Evolutionary conservation across 2,113 vertebrate genomes (phyloP), one percentile per base, ranked within the genome.

Genomic region (Craseonycteris thonglongyai): DNA sequence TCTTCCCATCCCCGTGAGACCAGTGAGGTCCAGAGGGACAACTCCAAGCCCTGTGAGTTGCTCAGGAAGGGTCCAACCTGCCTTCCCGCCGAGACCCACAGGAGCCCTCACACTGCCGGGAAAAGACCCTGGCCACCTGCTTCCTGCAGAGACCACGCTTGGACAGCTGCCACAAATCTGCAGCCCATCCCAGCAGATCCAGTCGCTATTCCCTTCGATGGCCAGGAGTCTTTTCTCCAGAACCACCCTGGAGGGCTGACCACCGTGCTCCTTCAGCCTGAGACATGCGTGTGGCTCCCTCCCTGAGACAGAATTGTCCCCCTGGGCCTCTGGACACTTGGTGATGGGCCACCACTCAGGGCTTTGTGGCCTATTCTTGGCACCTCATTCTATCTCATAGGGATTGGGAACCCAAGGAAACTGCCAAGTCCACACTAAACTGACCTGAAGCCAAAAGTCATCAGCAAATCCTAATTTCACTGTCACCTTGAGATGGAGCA

Each of bases 381-480:
- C 30, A 66, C 30, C 59, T 72, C 74, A 24, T 84, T 83, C 83
- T 84, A 79, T 59, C 69, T 58, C 88, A 69, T 11, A 65, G 56
- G 24, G 47, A 79, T 1, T 54, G 42, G 76, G 63, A 90, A 76
- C 49, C 28, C 16, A 54, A 24, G 35, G 42, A 82, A 78, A 49
- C 33, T 61, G 68, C 72, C 68, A 94, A 81, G 61, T 61, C 49
- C 92, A 58, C 21, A 15, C 38, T 61, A 24, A 40, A 40, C 84
- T 86, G 78, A 82, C 21, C 49, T 33, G 30, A 61, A 66, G 33
- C 72, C 58, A 51, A 38, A 89, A 54, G 74, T 78, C 88, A 88
- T 96, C 97, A 98, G 98, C 98, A 98, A 99, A 98, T 97, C 97
- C 95, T 96, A 84, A 98, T 98, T 97, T 96, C 97, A 98, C 98